Evolutionary conservation across 1,140 invertebrate species (phyloP), one percentile per base, ranked within the genome.

Genomic region (Dinoponera quadriceps): DNA sequence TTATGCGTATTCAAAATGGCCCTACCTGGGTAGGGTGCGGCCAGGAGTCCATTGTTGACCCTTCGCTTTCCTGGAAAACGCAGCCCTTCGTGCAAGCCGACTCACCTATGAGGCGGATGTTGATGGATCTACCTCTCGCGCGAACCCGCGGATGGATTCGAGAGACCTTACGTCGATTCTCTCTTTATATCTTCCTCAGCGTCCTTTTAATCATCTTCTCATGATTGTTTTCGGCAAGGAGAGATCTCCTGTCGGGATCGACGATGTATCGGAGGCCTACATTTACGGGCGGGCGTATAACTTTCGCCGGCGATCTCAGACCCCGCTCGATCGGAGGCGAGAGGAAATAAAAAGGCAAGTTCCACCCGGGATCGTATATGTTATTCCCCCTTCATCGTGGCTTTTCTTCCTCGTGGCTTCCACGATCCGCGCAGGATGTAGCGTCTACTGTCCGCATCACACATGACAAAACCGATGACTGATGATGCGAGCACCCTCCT

Each of bases 1-100:
- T 91, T 91, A 91, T 90, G 86, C 89, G 90, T 91, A 91, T 91
- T 91, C 90, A 91, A 91, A 91, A 89, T 89, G 88, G 86, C 83
- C 72, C 84, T 91, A 91, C 90, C 89, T 89, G 88, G 38, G 89
- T 68, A 84, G 89, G 90, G 82, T 85, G 84, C 84, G 87, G 72
- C 77, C 48, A 74, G 66, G 20, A 82, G 9, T 22, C 90, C 77
- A 91, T 91, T 91, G 90, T 91, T 86, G 80, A 85, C 84, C 85
- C 78, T 85, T 81, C 82, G 65, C 48, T 84, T 86, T 86, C 80
- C 49, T 63, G 77, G 80, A 90, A 91, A 90, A 82, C 78, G 85
- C 78, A 69, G 78, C 65, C 85, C 88, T 90, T 91, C 90, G 90
- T 91, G 90, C 90, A 91, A 91, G 82, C 73, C 20, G 62, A 84